Conservation (phyloP, 1,140 invertebrate genomes). For the Grapholita molesta region DNA sequence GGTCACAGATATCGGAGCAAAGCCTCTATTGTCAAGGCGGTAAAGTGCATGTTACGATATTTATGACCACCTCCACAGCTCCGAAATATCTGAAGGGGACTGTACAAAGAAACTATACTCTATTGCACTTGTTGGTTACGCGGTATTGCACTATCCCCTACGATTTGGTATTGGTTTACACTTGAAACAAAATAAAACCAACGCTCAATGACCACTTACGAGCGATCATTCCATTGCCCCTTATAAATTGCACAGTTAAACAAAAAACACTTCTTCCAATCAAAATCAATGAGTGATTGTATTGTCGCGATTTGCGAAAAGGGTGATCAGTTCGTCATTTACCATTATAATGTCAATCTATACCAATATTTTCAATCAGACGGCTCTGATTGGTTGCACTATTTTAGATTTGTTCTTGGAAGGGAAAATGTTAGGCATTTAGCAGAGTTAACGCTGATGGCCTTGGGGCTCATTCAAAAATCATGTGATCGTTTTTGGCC, state of each 20-base stretch:
- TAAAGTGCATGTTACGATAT: too few relatives aligned
- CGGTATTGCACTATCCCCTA: too few relatives aligned
- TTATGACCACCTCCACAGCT: too few relatives aligned
- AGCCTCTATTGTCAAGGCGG: too few relatives aligned
- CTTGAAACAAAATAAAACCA: neutral
- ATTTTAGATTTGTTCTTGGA: neutral
- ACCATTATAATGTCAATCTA: slow-evolving; percentile 71
- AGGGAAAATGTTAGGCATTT: neutral
- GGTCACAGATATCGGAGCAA: too few relatives aligned
- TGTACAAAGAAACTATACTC: too few relatives aligned
- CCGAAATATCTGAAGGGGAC: too few relatives aligned
- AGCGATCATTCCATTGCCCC: slow-evolving; percentile 31
- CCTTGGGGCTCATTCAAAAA: too few relatives aligned
- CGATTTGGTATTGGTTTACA: too few relatives aligned
- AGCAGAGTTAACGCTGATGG: neutral
- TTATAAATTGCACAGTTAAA: slow-evolving; percentile 22
- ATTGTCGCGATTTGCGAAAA: slow-evolving; percentile 38
- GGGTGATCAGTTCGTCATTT: slow-evolving; percentile 72
- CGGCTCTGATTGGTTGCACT: slow-evolving; percentile 2
- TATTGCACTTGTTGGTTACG: too few relatives aligned
- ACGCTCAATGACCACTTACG: neutral
- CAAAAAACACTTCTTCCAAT: slow-evolving; percentile 56
- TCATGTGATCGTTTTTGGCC: too few relatives aligned
- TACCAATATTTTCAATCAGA: slow-evolving; percentile 39
- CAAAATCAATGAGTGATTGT: slow-evolving; percentile 47